Percentiles rank a stretch among this genome's conserved stretches.
Evolutionary conservation across 1,140 invertebrate genomes (phyloP).

Genomic region (Fopius arisanus): DNA sequence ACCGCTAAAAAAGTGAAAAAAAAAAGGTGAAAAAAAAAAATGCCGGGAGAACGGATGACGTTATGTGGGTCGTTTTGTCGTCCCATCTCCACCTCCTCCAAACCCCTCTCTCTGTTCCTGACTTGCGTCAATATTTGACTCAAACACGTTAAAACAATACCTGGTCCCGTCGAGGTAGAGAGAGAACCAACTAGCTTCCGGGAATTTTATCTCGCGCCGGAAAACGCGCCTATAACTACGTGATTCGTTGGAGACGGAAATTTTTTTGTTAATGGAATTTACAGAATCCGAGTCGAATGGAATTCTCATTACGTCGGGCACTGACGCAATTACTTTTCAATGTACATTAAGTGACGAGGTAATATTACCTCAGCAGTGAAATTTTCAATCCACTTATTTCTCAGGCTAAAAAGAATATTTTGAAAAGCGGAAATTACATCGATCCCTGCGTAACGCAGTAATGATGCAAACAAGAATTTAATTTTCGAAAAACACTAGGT

Average conservation of each 20-base stretch:
- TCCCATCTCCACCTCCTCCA: slow-evolving; percentile 11
- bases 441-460: no score
- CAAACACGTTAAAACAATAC: slow-evolving; percentile 67
- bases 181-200: slow-evolving; percentile 57
- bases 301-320: slow-evolving; percentile 11
- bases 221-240: slow-evolving; percentile 44
- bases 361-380: no score
- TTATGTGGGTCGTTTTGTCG: slow-evolving; percentile 31
- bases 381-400: slow-evolving; percentile 7
- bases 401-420: no score
- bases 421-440: no score
- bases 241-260: slow-evolving; percentile 11
- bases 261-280: background rate
- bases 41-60: slow-evolving; percentile 24
- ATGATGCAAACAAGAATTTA: no score
- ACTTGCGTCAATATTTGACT: slow-evolving; percentile 66
- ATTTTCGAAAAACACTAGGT: no score
- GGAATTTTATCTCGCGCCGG: slow-evolving; percentile 62
- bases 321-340: background rate
- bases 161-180: slow-evolving; percentile 54
- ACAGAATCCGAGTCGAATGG: background rate
- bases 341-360: no score
- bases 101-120: slow-evolving; percentile 47
- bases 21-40: slow-evolving; percentile 12
- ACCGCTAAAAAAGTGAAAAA: slow-evolving; percentile 31